Evolutionary conservation across 2,888 invertebrate species (phyloP).

Genomic region (Sminthurides aquaticus): DNA sequence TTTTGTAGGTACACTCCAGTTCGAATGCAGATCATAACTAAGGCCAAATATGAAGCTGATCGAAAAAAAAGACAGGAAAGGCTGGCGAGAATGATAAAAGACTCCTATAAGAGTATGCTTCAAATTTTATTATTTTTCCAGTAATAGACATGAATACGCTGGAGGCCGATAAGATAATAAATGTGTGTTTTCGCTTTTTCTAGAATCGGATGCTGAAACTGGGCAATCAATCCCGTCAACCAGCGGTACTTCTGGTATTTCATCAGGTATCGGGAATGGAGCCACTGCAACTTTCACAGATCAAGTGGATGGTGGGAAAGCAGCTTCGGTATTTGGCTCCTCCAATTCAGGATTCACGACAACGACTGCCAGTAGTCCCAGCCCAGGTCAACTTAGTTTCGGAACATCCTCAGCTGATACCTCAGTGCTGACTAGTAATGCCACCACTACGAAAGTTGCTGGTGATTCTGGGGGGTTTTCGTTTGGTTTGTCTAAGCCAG

Average conservation of each 20-base stretch:
- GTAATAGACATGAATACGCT: no score
- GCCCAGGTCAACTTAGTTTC: no score
- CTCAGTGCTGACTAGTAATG: background rate
- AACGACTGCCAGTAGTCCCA: background rate
- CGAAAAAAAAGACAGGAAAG: constrained; percentile 16
- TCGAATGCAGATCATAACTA: constrained; percentile 18
- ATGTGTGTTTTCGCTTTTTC: background rate
- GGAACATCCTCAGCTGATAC: background rate
- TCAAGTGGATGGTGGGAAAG: background rate
- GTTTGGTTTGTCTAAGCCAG: no score
- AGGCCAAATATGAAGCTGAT: constrained; percentile 18
- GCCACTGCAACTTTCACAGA: background rate
- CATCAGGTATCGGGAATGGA: background rate
- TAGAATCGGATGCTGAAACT: constrained; percentile 11
- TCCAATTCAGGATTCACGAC: no score
- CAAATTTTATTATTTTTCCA: background rate
- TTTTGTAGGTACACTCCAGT: constrained; percentile 12
- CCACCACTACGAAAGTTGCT: constrained; percentile 2
- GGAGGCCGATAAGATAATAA: no score
- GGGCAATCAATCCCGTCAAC: background rate
- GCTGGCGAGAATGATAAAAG: constrained; percentile 19
- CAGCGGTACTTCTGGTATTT: background rate
- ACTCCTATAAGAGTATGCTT: constrained; percentile 17
- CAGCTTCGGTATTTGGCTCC: no score
- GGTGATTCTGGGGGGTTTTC: background rate